These are phyloP conservation scores for Trichogramma dendrolimi DNA, from an alignment of 2,888 invertebrate species.

Conservation along the genomic window DNA sequence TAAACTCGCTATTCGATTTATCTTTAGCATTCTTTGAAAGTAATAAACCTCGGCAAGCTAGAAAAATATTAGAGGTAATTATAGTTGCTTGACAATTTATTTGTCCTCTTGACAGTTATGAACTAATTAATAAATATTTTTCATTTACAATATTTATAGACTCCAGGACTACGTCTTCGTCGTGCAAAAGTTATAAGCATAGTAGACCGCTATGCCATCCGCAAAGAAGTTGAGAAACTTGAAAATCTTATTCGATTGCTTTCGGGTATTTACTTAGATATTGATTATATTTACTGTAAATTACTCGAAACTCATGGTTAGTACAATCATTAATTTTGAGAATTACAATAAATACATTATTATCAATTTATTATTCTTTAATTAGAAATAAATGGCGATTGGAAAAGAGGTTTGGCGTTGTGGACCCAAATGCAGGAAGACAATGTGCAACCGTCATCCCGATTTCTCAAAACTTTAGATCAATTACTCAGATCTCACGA, in stretches of 20 bases:
- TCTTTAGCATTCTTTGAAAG: conserved; percentile 80
- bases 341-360: not conserved
- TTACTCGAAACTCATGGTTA: conserved; percentile 48
- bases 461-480: conserved; percentile 65
- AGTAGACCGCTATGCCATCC: conserved; percentile 54
- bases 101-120: not conserved
- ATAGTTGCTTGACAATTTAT: not conserved
- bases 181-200: conserved; percentile 59
- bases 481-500: conserved; percentile 63
- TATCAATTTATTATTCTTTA: conserved; percentile 5
- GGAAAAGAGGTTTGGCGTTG: conserved; percentile 70
- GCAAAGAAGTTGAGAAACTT: conserved; percentile 64
- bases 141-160: conserved; percentile 43
- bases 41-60: conserved; percentile 73
- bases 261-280: conserved; percentile 63
- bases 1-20: conserved; percentile 78
- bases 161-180: conserved; percentile 71
- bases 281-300: conserved; percentile 4
- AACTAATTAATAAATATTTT: no score
- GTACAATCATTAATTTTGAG: conserved; percentile 22
- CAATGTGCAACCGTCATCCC: conserved; percentile 65
- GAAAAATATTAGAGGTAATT: conserved; percentile 69
- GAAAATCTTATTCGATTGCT: conserved; percentile 77
- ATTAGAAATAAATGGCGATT: conserved; percentile 62
- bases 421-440: conserved; percentile 87